A percentile compares a stretch with the other conserved stretches of the same genome.
Evolutionary conservation across 2,797 vertebrate species (phyloP).

Genomic region (Meda fulgida): DNA sequence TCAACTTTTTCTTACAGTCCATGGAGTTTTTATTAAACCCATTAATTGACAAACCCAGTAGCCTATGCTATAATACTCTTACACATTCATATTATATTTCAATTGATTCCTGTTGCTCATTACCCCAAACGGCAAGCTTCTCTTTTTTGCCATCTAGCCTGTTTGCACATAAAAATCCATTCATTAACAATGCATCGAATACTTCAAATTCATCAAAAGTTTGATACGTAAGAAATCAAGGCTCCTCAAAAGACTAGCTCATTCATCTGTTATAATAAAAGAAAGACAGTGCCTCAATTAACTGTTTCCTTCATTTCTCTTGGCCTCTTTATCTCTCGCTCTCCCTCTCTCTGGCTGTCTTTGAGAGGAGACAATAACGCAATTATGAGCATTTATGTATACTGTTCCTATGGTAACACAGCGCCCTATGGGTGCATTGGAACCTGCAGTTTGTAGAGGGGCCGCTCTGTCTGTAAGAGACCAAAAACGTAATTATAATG

Average conservation of each 20-base stretch:
- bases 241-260: neutral
- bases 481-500: slow-evolving; percentile 1
- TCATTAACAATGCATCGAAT: slow-evolving; percentile 9
- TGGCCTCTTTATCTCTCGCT: neutral
- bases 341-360: neutral
- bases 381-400: slow-evolving; percentile 66
- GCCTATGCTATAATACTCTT: neutral
- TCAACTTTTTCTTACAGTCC: too few relatives aligned
- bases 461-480: slow-evolving; percentile 16
- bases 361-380: slow-evolving; percentile 40
- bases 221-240: neutral
- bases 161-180: neutral
- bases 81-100: neutral
- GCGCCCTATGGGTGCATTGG: slow-evolving; percentile 43
- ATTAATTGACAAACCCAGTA: neutral
- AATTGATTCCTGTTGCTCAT: neutral
- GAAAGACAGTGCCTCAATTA: neutral
- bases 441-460: slow-evolving; percentile 45
- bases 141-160: neutral
- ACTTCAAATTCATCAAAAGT: neutral
- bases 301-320: neutral
- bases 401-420: slow-evolving; percentile 72
- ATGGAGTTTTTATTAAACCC: too few relatives aligned
- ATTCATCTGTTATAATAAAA: neutral
- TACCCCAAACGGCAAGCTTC: neutral